A percentile compares a stretch with the other conserved stretches of the same genome.
phyloP scores from a whole-genome alignment of 1,140 invertebrate species.

The Musca domestica region DNA sequence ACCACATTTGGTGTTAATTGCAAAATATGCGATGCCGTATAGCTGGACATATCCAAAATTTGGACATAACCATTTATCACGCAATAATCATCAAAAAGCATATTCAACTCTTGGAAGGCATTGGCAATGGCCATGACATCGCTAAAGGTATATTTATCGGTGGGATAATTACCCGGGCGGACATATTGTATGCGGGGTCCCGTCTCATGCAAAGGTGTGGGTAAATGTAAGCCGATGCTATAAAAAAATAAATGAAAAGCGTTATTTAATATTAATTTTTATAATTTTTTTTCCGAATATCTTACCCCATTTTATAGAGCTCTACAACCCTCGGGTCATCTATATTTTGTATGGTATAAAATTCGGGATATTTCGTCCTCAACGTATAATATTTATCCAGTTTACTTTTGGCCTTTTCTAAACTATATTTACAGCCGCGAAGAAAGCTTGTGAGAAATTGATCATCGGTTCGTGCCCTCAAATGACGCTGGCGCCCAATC shows the following conservation, averaged over 20 bases:
- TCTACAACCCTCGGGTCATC: conserved; percentile 34
- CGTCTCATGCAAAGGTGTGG: conserved; percentile 42
- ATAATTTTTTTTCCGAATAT: neutral
- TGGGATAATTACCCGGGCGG: conserved; percentile 31
- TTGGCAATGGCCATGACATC: conserved; percentile 37
- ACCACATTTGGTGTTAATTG: conserved; percentile 56
- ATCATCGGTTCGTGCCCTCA: conserved; percentile 55
- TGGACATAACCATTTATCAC: conserved; percentile 54
- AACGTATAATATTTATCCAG: conserved; percentile 54
- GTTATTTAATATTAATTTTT: neutral
- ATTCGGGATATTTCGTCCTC: conserved; percentile 14
- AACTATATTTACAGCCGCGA: conserved; percentile 64
- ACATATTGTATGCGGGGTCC: conserved; percentile 37
- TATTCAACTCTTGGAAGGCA: conserved; percentile 39
- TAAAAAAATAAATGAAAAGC: neutral
- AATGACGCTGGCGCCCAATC: conserved; percentile 62
- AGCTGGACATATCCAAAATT: conserved; percentile 54
- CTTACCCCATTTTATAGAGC: conserved; percentile 57
- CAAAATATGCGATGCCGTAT: conserved; percentile 53
- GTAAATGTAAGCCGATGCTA: conserved; percentile 33
- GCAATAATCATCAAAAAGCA: conserved; percentile 55
- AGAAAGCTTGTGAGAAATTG: conserved; percentile 61
- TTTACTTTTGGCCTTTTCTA: conserved; percentile 62
- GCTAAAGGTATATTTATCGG: conserved; percentile 37
- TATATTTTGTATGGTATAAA: conserved; percentile 7